These are phyloP conservation scores for Heterochromis multidens DNA, from an alignment of 2,113 vertebrate species.

Conservation along the genomic window DNA sequence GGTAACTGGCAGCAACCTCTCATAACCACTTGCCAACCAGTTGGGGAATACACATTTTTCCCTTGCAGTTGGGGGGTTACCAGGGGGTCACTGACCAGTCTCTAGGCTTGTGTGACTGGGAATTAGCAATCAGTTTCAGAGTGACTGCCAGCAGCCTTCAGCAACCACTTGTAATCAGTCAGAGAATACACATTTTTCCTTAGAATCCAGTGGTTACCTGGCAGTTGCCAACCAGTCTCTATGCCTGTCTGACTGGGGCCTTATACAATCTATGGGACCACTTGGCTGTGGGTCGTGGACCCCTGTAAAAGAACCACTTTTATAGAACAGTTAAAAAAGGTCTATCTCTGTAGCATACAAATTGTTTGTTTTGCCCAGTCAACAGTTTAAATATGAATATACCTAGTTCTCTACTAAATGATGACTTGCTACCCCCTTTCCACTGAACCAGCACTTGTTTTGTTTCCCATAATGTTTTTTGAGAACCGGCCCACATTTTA, in stretches of 20 bases:
- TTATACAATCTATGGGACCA: neutral
- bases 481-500: neutral
- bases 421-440: neutral
- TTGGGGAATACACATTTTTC: neutral
- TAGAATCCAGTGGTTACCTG: neutral
- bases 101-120: rapidly evolving
- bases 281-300: neutral
- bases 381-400: neutral
- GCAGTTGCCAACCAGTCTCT: neutral
- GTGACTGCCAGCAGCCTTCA: neutral
- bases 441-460: too few species aligned
- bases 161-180: rapidly evolving
- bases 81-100: rapidly evolving
- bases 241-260: rapidly evolving
- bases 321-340: too few species aligned
- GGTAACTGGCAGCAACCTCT: neutral
- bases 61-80: rapidly evolving
- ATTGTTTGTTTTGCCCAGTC: rapidly evolving
- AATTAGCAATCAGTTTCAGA: neutral
- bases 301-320: too few species aligned
- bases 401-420: rapidly evolving
- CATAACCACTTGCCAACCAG: neutral
- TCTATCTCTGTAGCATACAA: neutral
- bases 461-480: too few species aligned
- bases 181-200: neutral